Evolutionary conservation across 2,797 vertebrate species (phyloP), one percentile per base, ranked within the genome.

Genomic region (Anableps anableps): DNA sequence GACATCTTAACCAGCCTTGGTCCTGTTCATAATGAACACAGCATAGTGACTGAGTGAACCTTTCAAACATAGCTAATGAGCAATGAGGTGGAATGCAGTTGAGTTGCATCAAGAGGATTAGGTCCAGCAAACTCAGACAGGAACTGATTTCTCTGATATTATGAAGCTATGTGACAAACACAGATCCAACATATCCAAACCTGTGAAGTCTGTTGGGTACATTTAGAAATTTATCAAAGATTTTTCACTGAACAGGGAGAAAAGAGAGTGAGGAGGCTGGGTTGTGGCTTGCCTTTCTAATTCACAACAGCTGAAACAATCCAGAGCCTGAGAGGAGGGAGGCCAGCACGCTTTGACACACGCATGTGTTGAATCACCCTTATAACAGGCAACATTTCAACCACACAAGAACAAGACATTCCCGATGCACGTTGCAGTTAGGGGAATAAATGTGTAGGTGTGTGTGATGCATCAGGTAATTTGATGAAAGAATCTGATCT

Each of bases 271-370:
- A 84, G 80, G 89, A 82, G 82, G 83, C 82, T n/a, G 73, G 89
- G 90, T 74, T 53, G 72, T 41, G 89, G 91, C 94, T 91, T 94
- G 91, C 90, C 88, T 88, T 83, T 87, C 88, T 95, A 95, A 96
- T 95, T 94, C 93, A 94, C 91, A 95, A 93, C 96, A 96, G 96
- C 95, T 96, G 95, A 95, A 88, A 95, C 80, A 95, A 96, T 92
- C 94, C 77, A 64, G 79, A 89, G 85, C 80, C 88, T 79, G 87
- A 80, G 87, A 94, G 87, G 81, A 83, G 85, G 88, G 71, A 89
- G 87, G 82, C 81, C 76, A 85, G 88, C 72, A 88, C 23, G 75
- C 72, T 48, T 38, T 36, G 38, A 77, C 75, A 77, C 58, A 78
- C 55, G 68, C 5, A 36, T 50, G 8, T 17, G 3, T 66, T 55